Conservation (phyloP, 2,113 vertebrate species). For the Silurus glanis region DNA sequence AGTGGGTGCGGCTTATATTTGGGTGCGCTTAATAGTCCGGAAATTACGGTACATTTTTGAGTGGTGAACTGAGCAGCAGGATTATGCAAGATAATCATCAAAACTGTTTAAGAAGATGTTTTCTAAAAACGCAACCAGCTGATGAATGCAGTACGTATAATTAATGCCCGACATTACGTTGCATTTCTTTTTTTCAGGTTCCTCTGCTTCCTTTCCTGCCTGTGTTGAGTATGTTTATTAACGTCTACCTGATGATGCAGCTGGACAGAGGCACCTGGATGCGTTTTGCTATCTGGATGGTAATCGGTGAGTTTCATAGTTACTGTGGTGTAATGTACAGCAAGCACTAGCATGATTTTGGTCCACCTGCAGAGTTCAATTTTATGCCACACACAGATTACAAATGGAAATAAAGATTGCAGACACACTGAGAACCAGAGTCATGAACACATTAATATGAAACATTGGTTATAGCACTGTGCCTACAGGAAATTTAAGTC, state of each 20-base stretch:
- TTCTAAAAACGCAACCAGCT: neutral
- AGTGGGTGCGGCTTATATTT: too few relatives aligned
- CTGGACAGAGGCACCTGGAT: constrained; percentile 86
- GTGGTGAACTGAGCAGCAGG: too few relatives aligned
- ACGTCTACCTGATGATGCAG: constrained; percentile 97
- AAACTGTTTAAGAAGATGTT: neutral
- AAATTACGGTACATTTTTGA: too few relatives aligned
- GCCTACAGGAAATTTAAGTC: neutral
- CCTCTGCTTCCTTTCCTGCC: constrained; percentile 87
- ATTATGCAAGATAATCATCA: neutral
- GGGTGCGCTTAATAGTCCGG: too few relatives aligned
- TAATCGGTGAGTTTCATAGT: constrained; percentile 71
- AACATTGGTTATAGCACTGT: neutral
- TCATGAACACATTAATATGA: neutral
- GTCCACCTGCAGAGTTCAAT: neutral
- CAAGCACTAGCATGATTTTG: neutral
- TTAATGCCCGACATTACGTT: neutral
- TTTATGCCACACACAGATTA: neutral
- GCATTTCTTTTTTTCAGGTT: constrained; percentile 73
- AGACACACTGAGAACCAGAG: neutral
- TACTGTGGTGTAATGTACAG: neutral
- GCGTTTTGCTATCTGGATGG: constrained; percentile 90
- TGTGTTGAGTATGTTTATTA: constrained; percentile 90
- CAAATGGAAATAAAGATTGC: neutral
- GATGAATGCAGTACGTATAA: neutral